These are phyloP conservation scores for Phasianus colchicus DNA, from an alignment of 2,113 vertebrate species.

Conservation along the genomic window DNA sequence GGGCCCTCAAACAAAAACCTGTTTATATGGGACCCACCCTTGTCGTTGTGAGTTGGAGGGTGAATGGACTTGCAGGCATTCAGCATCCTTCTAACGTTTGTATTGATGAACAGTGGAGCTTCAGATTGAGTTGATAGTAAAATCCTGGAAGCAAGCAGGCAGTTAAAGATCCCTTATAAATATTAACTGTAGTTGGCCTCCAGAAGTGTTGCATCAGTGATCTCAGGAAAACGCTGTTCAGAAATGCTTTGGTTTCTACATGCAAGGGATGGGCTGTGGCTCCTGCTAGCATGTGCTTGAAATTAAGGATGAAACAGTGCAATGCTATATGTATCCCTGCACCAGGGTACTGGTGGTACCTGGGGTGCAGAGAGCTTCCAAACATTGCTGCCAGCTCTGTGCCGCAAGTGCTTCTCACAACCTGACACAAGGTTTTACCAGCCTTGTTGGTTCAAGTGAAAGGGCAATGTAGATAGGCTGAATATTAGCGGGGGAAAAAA, in stretches of 20 bases:
- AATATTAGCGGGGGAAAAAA: no score
- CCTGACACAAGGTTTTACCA: neutral
- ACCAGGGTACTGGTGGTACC: neutral
- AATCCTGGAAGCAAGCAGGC: neutral
- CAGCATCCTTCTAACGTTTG: neutral
- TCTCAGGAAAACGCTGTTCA: neutral
- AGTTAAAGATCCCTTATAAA: neutral
- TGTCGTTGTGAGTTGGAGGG: slow-evolving; percentile 4
- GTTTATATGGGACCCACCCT: slow-evolving; percentile 58
- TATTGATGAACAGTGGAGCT: neutral
- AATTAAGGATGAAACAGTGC: neutral
- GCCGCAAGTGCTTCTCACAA: rapidly evolving
- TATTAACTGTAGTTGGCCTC: neutral
- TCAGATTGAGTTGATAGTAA: neutral
- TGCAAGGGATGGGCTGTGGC: neutral
- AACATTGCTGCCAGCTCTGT: neutral
- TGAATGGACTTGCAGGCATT: slow-evolving; percentile 27
- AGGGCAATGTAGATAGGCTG: no score
- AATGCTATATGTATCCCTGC: rapidly evolving
- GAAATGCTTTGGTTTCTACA: rapidly evolving
- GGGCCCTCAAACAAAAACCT: slow-evolving; percentile 2
- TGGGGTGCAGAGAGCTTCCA: rapidly evolving
- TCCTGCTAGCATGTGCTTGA: neutral
- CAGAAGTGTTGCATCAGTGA: rapidly evolving
- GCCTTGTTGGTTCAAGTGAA: neutral